phyloP scores from a whole-genome alignment of 92 coral and sea anemone genomes.

The Plumapathes pennacea region DNA sequence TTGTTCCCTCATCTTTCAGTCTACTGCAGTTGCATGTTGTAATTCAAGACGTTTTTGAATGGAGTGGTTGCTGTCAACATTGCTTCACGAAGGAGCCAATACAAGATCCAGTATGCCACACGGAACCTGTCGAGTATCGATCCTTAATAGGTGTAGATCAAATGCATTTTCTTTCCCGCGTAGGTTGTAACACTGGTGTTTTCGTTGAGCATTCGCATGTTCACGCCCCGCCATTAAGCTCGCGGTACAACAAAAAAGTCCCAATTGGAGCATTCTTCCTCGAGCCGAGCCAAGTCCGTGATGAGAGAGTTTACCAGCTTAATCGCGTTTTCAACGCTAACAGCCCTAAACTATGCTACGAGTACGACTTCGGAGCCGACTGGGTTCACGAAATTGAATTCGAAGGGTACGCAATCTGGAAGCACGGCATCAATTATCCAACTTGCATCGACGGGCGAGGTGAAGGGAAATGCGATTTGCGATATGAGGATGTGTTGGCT shows the following conservation, averaged over 20 bases:
- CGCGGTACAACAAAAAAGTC: no score
- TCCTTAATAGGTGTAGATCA: no score
- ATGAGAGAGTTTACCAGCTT: slow-evolving; percentile 23
- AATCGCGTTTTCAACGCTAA: slow-evolving; percentile 16
- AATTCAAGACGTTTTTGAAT: slow-evolving; percentile 26
- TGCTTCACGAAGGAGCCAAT: neutral
- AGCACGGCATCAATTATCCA: no score
- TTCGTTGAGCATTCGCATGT: neutral
- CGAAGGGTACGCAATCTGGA: slow-evolving; percentile 10
- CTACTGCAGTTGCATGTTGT: slow-evolving; percentile 21
- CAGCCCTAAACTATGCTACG: slow-evolving; percentile 18
- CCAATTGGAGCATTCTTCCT: no score
- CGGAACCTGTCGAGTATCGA: no score
- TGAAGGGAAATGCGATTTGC: no score
- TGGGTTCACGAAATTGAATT: slow-evolving; percentile 11
- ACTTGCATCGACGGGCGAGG: no score
- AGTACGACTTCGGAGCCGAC: slow-evolving; percentile 33
- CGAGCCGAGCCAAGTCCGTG: slow-evolving; percentile 1
- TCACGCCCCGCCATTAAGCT: neutral
- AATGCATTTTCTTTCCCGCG: neutral
- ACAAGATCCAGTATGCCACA: no score
- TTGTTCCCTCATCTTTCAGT: slow-evolving; percentile 33
- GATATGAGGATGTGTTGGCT: no score
- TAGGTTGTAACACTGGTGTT: neutral
- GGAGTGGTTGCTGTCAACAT: slow-evolving; percentile 19